Conservation (phyloP, 2,888 invertebrate species). For the Hyppa rectilinea region DNA sequence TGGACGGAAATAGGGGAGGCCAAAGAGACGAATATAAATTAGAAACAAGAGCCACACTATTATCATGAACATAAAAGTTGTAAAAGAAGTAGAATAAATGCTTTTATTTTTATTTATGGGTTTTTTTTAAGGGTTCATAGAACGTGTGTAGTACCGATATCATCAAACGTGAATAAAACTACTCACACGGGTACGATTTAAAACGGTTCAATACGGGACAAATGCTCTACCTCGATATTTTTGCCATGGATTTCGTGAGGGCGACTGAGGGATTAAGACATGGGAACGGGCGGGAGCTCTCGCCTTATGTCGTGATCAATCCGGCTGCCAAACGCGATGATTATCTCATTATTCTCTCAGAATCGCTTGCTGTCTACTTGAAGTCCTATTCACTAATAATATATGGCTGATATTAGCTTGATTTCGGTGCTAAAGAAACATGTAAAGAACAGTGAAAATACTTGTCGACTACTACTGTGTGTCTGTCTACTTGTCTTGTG, state of each 20-base stretch:
- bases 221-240: constrained; percentile 15
- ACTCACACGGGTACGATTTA: neutral
- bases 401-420: constrained; percentile 27
- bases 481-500: no score
- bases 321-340: constrained; percentile 55
- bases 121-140: neutral
- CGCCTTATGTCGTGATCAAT: constrained; percentile 53
- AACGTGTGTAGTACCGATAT: neutral
- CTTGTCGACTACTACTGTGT: no score
- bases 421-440: constrained; percentile 19
- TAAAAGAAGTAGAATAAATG: no score
- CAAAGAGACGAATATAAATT: no score
- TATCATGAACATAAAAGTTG: no score
- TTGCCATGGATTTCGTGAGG: constrained; percentile 37
- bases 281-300: constrained; percentile 29
- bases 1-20: no score
- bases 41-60: no score
- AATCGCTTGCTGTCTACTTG: constrained; percentile 54
- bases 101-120: no score
- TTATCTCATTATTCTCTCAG: constrained; percentile 54
- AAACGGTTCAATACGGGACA: neutral
- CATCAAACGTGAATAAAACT: neutral
- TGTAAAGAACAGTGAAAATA: constrained; percentile 18
- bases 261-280: constrained; percentile 31
- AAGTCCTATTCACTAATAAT: constrained; percentile 36